phyloP scores from a whole-genome alignment of 2,113 vertebrate species.

The Seriola quinqueradiata region DNA sequence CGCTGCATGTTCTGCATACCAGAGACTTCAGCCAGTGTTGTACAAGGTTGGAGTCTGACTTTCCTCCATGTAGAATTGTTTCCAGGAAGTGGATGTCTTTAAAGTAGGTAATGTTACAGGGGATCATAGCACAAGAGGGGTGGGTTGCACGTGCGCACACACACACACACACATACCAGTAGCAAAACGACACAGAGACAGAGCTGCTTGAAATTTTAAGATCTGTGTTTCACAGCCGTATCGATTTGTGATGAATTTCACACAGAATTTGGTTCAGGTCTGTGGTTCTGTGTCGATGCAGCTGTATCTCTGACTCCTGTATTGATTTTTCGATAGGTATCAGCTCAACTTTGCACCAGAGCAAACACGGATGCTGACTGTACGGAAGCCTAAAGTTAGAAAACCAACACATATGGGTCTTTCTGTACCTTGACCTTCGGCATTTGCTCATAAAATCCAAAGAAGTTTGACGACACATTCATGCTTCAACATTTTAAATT shows the following conservation, averaged over 20 bases:
- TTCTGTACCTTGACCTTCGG: background rate
- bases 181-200: slow-evolving; percentile 17
- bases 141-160: background rate
- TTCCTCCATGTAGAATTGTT: background rate
- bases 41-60: background rate
- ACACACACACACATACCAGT: background rate
- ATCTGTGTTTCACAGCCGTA: slow-evolving; percentile 39
- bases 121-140: background rate
- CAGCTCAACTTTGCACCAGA: slow-evolving; percentile 37
- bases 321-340: slow-evolving; percentile 41
- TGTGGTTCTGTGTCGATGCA: slow-evolving; percentile 18
- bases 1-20: background rate
- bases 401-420: background rate
- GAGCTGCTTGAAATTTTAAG: slow-evolving; percentile 16
- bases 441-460: background rate
- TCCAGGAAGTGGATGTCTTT: background rate
- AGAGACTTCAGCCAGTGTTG: background rate
- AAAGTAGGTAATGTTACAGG: background rate
- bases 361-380: background rate
- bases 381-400: slow-evolving; percentile 4
- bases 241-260: slow-evolving; percentile 55
- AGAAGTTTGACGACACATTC: background rate
- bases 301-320: slow-evolving; percentile 27
- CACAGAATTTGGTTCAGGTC: slow-evolving; percentile 24
- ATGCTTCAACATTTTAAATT: background rate